phyloP scores from a whole-genome alignment of 2,113 vertebrate species.

The Oenanthe melanoleuca region DNA sequence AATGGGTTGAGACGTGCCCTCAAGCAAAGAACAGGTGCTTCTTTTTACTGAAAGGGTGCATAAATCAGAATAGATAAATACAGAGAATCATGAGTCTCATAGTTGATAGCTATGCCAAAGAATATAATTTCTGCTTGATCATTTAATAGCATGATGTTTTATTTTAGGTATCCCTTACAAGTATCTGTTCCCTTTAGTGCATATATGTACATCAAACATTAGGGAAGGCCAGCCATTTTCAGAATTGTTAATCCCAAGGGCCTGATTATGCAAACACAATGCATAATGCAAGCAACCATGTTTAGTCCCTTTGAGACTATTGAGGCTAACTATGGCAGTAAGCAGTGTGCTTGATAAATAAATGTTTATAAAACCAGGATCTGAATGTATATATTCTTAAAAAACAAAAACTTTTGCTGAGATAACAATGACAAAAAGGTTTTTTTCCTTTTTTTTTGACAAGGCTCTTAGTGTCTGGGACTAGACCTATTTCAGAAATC shows the following conservation, averaged over 20 bases:
- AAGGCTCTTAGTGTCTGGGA: background rate
- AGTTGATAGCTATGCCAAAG: background rate
- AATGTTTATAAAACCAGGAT: conserved; percentile 43
- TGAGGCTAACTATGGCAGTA: conserved; percentile 63
- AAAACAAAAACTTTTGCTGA: background rate
- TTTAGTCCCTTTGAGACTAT: conserved; percentile 64
- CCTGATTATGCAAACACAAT: conserved; percentile 66
- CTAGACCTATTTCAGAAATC: background rate
- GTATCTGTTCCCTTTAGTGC: conserved; percentile 28
- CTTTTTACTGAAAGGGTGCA: conserved; percentile 21
- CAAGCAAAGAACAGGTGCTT: conserved; percentile 56
- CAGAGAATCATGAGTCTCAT: background rate
- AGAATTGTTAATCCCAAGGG: conserved; percentile 56
- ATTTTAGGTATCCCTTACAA: conserved; percentile 39
- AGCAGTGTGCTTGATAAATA: conserved; percentile 54
- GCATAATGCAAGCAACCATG: conserved; percentile 58
- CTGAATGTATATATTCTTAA: conserved; percentile 17
- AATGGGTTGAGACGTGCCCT: conserved; percentile 1
- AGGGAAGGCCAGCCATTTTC: conserved; percentile 7
- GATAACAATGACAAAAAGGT: background rate
- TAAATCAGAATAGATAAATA: conserved; percentile 58
- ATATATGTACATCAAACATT: background rate
- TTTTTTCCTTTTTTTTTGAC: background rate
- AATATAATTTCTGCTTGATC: conserved; percentile 39
- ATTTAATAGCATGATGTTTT: conserved; percentile 20